Evolutionary conservation across 1,140 invertebrate species (phyloP).

Genomic region (Amyelois transitella): DNA sequence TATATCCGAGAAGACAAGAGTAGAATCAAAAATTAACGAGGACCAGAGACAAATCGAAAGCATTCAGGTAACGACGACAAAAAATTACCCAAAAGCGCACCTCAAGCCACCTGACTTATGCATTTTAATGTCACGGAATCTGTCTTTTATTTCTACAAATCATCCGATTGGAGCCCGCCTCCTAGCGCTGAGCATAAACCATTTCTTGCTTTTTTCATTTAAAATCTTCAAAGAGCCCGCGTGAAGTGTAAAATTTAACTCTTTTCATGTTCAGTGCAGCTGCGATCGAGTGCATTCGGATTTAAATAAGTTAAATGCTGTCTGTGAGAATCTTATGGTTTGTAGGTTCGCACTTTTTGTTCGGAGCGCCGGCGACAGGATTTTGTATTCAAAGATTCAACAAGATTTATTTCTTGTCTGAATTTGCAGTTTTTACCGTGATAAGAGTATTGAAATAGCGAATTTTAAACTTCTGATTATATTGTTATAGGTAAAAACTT

Average conservation of each 20-base stretch:
- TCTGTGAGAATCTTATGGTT: slow-evolving; percentile 12
- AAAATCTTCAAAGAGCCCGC: slow-evolving; percentile 7
- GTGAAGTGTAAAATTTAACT: slow-evolving; percentile 13
- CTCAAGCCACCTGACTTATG: neutral
- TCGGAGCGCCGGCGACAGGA: neutral
- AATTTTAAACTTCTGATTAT: too few relatives aligned
- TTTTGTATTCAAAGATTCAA: neutral
- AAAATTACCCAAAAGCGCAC: too few relatives aligned
- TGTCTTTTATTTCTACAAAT: neutral
- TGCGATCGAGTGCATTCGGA: neutral
- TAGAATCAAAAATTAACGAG: too few relatives aligned
- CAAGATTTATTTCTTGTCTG: neutral
- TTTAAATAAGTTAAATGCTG: slow-evolving; percentile 14
- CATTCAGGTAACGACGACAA: too few relatives aligned
- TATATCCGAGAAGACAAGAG: too few relatives aligned
- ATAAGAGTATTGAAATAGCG: neutral
- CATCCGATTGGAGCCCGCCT: neutral
- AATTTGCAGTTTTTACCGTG: neutral
- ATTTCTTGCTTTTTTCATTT: slow-evolving; percentile 4
- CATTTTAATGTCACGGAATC: neutral
- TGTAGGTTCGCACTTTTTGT: neutral
- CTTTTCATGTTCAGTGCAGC: slow-evolving; percentile 4
- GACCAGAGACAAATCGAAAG: too few relatives aligned
- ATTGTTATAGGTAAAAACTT: too few relatives aligned
- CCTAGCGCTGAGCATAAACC: neutral